Conservation (phyloP, 2,113 vertebrate species). For the Pardalotus punctatus region DNA sequence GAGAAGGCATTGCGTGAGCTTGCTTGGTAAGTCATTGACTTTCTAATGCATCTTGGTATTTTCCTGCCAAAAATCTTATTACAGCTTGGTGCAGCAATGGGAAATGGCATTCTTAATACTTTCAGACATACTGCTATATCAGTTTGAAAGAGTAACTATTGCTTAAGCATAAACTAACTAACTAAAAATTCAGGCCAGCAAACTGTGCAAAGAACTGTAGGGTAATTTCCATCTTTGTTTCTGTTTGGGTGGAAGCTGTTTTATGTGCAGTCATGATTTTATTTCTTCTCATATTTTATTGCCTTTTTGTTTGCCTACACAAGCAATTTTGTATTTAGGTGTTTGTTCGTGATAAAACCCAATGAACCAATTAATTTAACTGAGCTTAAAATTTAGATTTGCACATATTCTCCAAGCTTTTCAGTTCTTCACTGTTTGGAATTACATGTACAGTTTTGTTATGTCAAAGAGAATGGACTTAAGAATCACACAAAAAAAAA, state of each 20-base stretch:
- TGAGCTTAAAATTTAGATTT: neutral
- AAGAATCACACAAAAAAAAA: neutral
- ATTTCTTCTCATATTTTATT: neutral
- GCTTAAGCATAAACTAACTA: neutral
- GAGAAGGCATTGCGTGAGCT: neutral
- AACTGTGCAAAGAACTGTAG: neutral
- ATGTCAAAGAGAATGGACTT: neutral
- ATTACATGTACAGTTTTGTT: neutral
- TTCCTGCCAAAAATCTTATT: neutral
- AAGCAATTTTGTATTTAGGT: neutral
- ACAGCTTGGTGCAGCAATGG: neutral
- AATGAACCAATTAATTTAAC: neutral
- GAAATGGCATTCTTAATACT: neutral
- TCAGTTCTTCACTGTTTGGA: neutral
- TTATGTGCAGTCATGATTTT: neutral
- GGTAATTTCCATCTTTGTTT: neutral
- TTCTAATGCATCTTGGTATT: neutral
- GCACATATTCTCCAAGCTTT: neutral
- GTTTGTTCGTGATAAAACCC: neutral
- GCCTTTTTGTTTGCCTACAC: neutral
- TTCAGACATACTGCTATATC: neutral
- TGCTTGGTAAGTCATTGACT: neutral
- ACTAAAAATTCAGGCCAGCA: neutral
- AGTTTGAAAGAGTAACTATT: neutral
- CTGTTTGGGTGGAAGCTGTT: neutral